Percentiles rank a stretch among this genome's conserved stretches.
These are phyloP conservation scores for Actinernus sp. DNA, from an alignment of 92 coral and sea anemone species.

Conservation along the genomic window DNA sequence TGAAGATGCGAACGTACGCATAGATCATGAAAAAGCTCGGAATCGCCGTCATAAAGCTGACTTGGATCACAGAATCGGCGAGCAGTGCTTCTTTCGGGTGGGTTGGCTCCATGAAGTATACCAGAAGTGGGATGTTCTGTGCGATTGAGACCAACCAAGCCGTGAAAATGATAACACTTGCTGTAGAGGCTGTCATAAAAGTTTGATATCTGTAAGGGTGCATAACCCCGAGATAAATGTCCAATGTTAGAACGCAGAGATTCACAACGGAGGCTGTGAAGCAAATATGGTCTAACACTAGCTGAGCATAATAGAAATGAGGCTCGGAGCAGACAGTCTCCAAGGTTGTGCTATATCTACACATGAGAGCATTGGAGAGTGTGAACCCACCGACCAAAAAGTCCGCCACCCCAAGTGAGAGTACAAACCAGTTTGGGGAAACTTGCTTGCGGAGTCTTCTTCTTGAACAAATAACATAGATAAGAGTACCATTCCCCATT, in stretches of 20 bases:
- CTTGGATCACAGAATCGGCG: slow-evolving; percentile 10
- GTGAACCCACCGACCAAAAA: slow-evolving; percentile 46
- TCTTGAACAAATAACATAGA: slow-evolving; percentile 26
- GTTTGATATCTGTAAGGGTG: slow-evolving; percentile 23
- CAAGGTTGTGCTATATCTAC: neutral
- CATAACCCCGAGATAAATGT: slow-evolving; percentile 19
- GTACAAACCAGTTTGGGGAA: slow-evolving; percentile 46
- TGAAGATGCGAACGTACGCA: slow-evolving; percentile 13
- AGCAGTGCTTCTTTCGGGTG: neutral
- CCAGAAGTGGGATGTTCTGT: slow-evolving; percentile 18
- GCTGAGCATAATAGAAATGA: slow-evolving; percentile 9
- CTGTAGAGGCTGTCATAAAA: slow-evolving; percentile 1
- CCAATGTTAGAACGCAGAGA: slow-evolving; percentile 28
- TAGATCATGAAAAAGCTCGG: slow-evolving; percentile 31
- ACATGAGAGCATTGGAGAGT: slow-evolving; percentile 11
- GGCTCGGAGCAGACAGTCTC: neutral
- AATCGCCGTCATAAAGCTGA: slow-evolving; percentile 8
- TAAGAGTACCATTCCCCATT: slow-evolving; percentile 45
- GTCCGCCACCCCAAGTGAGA: slow-evolving; percentile 51
- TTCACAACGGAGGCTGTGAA: slow-evolving; percentile 18
- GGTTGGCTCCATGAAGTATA: neutral
- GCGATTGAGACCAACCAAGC: slow-evolving; percentile 16
- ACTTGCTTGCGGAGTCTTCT: slow-evolving; percentile 39
- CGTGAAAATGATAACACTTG: neutral
- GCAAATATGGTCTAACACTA: neutral